These are phyloP conservation scores for Lottia scabra DNA, from an alignment of 2,888 invertebrate species.

Conservation along the genomic window DNA sequence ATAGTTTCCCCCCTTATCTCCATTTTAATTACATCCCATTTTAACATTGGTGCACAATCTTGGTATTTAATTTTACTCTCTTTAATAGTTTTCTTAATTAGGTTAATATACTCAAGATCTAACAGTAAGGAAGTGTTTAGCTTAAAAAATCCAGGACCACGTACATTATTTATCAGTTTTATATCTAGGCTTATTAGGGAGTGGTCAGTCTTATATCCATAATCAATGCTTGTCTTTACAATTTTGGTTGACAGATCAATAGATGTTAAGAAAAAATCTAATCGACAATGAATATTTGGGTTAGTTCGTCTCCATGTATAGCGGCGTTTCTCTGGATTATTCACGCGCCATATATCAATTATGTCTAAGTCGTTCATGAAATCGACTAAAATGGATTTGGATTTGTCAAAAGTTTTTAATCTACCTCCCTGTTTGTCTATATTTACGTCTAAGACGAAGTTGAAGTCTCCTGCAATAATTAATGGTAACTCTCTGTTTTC, in stretches of 20 bases:
- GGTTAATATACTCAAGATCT: not conserved
- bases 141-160: constrained; percentile 14
- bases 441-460: too few species aligned
- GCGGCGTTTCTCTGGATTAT: constrained; percentile 9
- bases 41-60: not conserved
- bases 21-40: not conserved
- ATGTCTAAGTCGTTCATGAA: not conserved
- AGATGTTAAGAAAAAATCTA: constrained; percentile 11
- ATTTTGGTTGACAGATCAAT: not conserved
- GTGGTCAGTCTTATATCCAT: too few species aligned
- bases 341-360: not conserved
- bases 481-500: too few species aligned
- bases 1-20: constrained; percentile 6
- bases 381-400: too few species aligned
- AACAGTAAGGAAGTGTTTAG: constrained; percentile 8
- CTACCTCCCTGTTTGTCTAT: not conserved
- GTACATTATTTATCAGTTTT: not conserved
- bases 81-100: not conserved
- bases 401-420: not conserved
- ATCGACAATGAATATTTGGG: not conserved
- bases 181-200: too few species aligned
- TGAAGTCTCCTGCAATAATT: too few species aligned
- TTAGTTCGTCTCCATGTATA: constrained; percentile 19
- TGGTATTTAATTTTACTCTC: not conserved
- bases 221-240: too few species aligned